These are phyloP conservation scores for Mythimna vitellina DNA, from an alignment of 2,888 invertebrate species.

Conservation along the genomic window DNA sequence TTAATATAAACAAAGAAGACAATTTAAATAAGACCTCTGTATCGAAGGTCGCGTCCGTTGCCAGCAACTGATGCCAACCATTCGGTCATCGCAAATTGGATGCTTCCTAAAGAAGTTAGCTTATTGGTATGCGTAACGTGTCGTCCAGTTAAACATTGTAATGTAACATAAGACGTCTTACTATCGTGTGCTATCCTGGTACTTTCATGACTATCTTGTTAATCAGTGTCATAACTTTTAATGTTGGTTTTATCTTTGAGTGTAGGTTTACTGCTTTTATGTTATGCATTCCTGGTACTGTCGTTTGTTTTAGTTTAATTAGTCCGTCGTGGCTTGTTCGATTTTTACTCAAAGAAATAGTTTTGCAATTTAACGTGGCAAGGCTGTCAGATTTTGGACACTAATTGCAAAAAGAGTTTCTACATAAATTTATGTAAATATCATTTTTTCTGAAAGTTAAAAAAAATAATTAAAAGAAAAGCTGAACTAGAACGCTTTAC, in stretches of 20 bases:
- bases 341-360: no score
- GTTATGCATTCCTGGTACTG: conserved; percentile 23
- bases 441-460: no score
- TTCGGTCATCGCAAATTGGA: conserved; percentile 40
- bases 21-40: conserved; percentile 45
- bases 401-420: no score
- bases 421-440: no score
- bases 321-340: background rate
- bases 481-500: no score
- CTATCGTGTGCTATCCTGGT: conserved; percentile 23
- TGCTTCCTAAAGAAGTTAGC: conserved; percentile 33
- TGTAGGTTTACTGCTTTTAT: background rate
- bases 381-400: no score
- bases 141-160: background rate
- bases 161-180: background rate
- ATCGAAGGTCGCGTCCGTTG: conserved; percentile 39
- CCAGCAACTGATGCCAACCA: conserved; percentile 44
- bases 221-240: background rate
- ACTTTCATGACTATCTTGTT: conserved; percentile 13
- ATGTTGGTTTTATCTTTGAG: background rate
- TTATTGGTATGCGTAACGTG: conserved; percentile 36
- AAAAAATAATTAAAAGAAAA: no score
- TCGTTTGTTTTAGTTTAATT: background rate
- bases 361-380: no score
- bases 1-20: conserved; percentile 19